These are phyloP conservation scores for Siphlonurus alternatus DNA, from an alignment of 2,888 invertebrate species.

Conservation along the genomic window DNA sequence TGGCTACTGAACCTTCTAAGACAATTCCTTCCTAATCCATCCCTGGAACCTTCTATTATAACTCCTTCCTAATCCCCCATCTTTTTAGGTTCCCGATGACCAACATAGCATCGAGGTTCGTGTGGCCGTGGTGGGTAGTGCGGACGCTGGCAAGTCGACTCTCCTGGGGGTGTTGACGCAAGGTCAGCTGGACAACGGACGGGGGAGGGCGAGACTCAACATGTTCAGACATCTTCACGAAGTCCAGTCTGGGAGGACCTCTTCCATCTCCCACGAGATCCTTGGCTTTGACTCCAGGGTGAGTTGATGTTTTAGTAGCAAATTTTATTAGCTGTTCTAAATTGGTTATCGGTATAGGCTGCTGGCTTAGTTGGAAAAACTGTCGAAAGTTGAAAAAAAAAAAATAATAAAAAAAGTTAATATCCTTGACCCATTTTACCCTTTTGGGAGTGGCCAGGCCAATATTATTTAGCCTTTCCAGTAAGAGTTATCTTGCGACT, in stretches of 20 bases:
- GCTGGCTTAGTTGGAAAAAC: background rate
- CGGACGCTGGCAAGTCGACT: slow-evolving; percentile 95
- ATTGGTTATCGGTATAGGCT: background rate
- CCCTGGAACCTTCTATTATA: too few species aligned
- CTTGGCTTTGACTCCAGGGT: slow-evolving; percentile 80
- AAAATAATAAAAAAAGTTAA: too few species aligned
- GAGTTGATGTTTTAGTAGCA: slow-evolving; percentile 8
- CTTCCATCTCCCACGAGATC: slow-evolving; percentile 91
- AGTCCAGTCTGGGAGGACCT: slow-evolving; percentile 83
- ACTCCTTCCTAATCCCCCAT: background rate
- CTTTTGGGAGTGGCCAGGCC: too few species aligned
- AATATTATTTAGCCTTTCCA: too few species aligned
- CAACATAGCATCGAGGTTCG: slow-evolving; percentile 79
- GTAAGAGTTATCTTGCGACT: too few species aligned
- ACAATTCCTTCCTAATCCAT: too few species aligned
- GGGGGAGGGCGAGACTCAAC: slow-evolving; percentile 85
- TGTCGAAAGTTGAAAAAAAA: too few species aligned
- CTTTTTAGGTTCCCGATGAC: slow-evolving; percentile 49
- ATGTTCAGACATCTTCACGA: slow-evolving; percentile 90
- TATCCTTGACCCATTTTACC: too few species aligned
- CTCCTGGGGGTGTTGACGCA: slow-evolving; percentile 90
- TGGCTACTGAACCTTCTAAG: background rate
- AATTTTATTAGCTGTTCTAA: background rate
- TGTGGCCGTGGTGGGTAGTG: slow-evolving; percentile 86
- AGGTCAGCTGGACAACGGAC: slow-evolving; percentile 88